Percentiles rank a stretch among this genome's conserved stretches.
Evolutionary conservation across 2,113 vertebrate species (phyloP).

Genomic region (Dissostichus mawsoni): DNA sequence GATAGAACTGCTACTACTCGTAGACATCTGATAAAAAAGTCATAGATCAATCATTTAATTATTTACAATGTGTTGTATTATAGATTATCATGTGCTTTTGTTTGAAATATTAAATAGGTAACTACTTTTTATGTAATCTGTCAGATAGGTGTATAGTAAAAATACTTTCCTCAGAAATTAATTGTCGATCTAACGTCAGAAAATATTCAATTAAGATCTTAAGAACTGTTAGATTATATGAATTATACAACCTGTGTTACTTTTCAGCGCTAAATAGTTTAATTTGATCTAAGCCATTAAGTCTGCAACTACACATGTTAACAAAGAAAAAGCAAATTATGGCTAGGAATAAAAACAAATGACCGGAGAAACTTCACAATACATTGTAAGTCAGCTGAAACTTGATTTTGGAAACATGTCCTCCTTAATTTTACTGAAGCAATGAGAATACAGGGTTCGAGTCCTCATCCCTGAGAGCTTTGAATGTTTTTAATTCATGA

Average conservation of each 20-base stretch:
- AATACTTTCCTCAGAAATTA: too few species aligned
- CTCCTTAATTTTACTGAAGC: background rate
- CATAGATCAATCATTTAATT: background rate
- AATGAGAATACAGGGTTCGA: background rate
- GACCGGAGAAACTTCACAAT: background rate
- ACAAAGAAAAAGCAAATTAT: background rate
- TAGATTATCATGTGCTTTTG: background rate
- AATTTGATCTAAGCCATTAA: background rate
- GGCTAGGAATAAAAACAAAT: background rate
- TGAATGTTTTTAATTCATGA: slow-evolving; percentile 31
- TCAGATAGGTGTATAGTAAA: background rate
- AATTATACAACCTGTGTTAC: too few species aligned
- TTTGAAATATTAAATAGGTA: background rate
- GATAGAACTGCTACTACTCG: background rate
- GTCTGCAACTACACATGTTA: background rate
- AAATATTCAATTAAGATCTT: too few species aligned
- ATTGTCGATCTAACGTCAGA: too few species aligned
- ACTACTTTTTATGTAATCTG: too few species aligned
- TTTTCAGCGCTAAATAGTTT: too few species aligned
- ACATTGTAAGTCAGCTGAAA: background rate
- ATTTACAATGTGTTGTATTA: background rate
- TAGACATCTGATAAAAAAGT: background rate
- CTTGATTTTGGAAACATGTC: background rate
- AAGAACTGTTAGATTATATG: too few species aligned
- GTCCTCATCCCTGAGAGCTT: slow-evolving; percentile 17